Percentiles rank a stretch among this genome's conserved stretches.
phyloP scores from a whole-genome alignment of 2,888 invertebrate genomes.

The Drosophila atripex region DNA sequence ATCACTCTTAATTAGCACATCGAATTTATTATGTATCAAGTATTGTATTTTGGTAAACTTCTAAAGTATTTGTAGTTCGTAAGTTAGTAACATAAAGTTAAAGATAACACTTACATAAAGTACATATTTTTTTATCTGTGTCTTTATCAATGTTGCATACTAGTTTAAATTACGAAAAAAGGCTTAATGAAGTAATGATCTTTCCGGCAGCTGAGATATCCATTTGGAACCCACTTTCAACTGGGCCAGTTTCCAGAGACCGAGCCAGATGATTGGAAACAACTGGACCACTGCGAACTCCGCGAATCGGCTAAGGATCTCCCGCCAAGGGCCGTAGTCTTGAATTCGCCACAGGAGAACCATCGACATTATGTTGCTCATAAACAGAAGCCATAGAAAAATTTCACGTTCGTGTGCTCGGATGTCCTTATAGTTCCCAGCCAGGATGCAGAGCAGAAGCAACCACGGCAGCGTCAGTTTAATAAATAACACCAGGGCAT shows the following conservation, averaged over 20 bases:
- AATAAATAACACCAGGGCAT: constrained; percentile 92
- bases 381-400: constrained; percentile 89
- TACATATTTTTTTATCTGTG: too few species aligned
- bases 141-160: not conserved
- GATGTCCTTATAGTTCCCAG: constrained; percentile 46
- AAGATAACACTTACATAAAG: too few species aligned
- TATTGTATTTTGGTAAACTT: too few species aligned
- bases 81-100: too few species aligned
- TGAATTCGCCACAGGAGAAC: constrained; percentile 93
- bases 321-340: constrained; percentile 96
- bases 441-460: constrained; percentile 84
- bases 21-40: too few species aligned
- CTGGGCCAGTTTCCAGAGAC: constrained; percentile 87
- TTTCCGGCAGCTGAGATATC: constrained; percentile 7
- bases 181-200: not conserved
- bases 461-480: constrained; percentile 93
- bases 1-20: too few species aligned
- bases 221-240: constrained; percentile 82
- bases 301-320: constrained; percentile 95
- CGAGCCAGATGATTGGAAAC: constrained; percentile 88
- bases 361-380: constrained; percentile 93
- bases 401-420: constrained; percentile 83
- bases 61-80: too few species aligned
- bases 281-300: constrained; percentile 93
- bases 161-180: not conserved